Base-by-base conservation (phyloP, 2,113 vertebrate species). In the Lucifuga dentata region DNA sequence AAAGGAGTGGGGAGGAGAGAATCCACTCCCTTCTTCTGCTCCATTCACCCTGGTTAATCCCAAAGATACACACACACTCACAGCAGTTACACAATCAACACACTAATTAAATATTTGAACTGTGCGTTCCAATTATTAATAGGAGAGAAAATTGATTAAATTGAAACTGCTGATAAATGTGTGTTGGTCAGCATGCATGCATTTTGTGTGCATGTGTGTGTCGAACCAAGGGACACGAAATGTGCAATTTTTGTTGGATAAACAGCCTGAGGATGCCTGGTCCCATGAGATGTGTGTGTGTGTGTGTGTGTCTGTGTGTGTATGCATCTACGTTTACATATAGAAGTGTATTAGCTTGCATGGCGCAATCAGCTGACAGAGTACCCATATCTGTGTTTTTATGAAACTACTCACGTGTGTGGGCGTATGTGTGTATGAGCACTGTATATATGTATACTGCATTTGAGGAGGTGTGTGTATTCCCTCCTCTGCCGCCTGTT, bases 401-500 rank as follows among this genome's bases (percentile, higher is more conserved):
- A 6, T 16, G 15, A 7, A 3, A 29, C 20, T 19, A 17, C 43
- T 45, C 35, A 1, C 23, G 33, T 43, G 23, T 29, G 38, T 16
- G 40, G 7, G 40, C 6, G 46, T 24, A 11, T 24, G 20, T 49
- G 17, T 49, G 46, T 49, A 21, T 49, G 20, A 5, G 23, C 26
- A 23, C n/a, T 29, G 35, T 36, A 13, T 29, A 36, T 13, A 0
- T 66, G 40, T 20, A 26, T 16, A 17, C 53, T 50, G 24, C 15
- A 13, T 35, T 43, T 26, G 55, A 24, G 81, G 68, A 80, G 17
- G 61, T 84, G 79, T 72, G 57, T 81, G 52, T 60, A 38, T 70
- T 76, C 68, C 72, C 77, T 81, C 60, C 52, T 84, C 81, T 81
- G 76, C 81, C 87, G 90, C 91, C 86, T 90, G 86, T 85, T 87